phyloP scores from a whole-genome alignment of 2,888 invertebrate species.

The Napeogenes sylphis region DNA sequence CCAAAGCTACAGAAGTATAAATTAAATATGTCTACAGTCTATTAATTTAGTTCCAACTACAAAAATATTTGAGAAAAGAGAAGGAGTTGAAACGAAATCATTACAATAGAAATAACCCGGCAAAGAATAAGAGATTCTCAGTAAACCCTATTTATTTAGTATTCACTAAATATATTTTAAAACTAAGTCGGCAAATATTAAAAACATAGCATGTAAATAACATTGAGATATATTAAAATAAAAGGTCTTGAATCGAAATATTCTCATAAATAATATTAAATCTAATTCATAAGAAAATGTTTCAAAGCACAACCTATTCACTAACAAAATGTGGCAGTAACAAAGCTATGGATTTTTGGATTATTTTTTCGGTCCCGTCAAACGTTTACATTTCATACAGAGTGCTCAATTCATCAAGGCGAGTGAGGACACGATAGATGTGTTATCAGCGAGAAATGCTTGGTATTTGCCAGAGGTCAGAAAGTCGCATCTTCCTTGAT shows the following conservation, averaged over 20 bases:
- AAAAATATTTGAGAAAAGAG: not conserved
- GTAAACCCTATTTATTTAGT: not conserved
- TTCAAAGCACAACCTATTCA: slow-evolving; percentile 57
- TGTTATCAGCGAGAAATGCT: too few relatives aligned
- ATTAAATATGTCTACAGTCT: too few relatives aligned
- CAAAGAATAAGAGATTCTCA: not conserved
- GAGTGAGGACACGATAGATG: too few relatives aligned
- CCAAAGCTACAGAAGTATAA: too few relatives aligned
- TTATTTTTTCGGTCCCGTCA: not conserved
- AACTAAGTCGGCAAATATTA: not conserved
- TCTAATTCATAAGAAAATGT: slow-evolving; percentile 25
- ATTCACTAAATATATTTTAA: not conserved
- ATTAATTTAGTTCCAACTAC: too few relatives aligned
- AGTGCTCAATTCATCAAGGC: too few relatives aligned
- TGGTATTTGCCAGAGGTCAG: too few relatives aligned
- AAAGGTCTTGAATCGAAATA: too few relatives aligned
- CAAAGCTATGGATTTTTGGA: slow-evolving; percentile 20
- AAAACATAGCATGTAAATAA: too few relatives aligned
- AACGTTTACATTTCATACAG: too few relatives aligned
- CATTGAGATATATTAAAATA: too few relatives aligned
- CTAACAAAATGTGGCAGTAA: slow-evolving; percentile 66
- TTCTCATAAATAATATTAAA: not conserved
- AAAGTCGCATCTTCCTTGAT: too few relatives aligned
- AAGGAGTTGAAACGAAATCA: not conserved
- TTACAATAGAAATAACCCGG: not conserved